A percentile compares a stretch with the other conserved stretches of the same genome.
Evolutionary conservation across 2,888 invertebrate species (phyloP).

Genomic region (Aricia artaxerxes): DNA sequence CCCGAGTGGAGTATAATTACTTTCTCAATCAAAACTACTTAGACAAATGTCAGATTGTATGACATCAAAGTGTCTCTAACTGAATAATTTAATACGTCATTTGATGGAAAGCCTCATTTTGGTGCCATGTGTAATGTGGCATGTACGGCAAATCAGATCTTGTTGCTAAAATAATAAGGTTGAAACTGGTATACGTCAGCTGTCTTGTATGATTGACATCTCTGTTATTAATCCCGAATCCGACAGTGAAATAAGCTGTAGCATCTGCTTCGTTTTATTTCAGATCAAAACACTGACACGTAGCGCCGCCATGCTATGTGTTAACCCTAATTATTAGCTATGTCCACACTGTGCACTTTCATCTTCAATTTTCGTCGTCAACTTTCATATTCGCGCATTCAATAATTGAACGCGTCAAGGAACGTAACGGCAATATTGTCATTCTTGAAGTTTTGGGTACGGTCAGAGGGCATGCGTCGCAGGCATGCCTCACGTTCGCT

Average conservation of each 20-base stretch:
- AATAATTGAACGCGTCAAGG: no score
- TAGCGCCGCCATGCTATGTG: background rate
- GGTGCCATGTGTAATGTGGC: background rate
- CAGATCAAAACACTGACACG: background rate
- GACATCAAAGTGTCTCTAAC: background rate
- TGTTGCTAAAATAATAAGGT: background rate
- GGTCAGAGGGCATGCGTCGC: no score
- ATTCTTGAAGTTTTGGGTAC: no score
- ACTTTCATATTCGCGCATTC: no score
- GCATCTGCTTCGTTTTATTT: background rate
- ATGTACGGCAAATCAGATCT: background rate
- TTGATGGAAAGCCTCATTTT: background rate
- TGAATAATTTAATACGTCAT: background rate
- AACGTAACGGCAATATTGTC: no score
- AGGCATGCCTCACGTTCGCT: no score
- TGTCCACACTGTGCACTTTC: no score
- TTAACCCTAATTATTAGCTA: background rate
- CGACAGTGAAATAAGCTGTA: slow-evolving; percentile 2
- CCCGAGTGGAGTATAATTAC: background rate
- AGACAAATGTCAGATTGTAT: background rate
- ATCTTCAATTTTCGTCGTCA: no score
- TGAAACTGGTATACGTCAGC: background rate
- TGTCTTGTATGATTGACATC: slow-evolving; percentile 1
- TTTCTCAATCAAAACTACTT: background rate
- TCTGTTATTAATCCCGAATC: slow-evolving; percentile 1